Conservation (phyloP, 2,113 vertebrate species). For the Chionomys nivalis region DNA sequence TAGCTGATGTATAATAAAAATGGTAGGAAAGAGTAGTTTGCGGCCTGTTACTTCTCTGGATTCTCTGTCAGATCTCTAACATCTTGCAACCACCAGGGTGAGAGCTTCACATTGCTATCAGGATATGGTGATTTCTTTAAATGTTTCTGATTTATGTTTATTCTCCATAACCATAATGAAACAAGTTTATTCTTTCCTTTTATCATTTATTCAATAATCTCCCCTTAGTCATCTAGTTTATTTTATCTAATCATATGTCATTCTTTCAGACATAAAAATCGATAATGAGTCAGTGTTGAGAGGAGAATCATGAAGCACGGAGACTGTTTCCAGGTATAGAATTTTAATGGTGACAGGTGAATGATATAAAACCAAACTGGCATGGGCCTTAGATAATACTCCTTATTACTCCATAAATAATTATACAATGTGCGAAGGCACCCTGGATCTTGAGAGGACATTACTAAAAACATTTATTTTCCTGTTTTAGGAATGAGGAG, state of each 20-base stretch:
- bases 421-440: not conserved
- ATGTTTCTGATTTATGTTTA: not conserved
- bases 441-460: not conserved
- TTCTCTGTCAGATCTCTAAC: not conserved
- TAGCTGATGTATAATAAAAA: not conserved
- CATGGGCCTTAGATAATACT: not conserved
- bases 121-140: not conserved
- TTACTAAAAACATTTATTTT: not conserved
- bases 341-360: not conserved
- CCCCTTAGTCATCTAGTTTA: no score
- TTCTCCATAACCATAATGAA: not conserved
- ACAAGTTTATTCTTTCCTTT: not conserved
- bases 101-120: not conserved
- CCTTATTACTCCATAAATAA: not conserved
- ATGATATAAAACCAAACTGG: not conserved
- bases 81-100: not conserved
- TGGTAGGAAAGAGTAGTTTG: not conserved
- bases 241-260: not conserved
- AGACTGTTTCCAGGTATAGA: not conserved
- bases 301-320: not conserved
- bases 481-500: no score
- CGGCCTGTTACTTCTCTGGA: not conserved
- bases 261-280: not conserved
- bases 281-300: not conserved
- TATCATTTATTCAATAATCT: not conserved